Evolutionary conservation across 92 coral and sea anemone genomes (phyloP).

Genomic region (Palythoa grandiflora): DNA sequence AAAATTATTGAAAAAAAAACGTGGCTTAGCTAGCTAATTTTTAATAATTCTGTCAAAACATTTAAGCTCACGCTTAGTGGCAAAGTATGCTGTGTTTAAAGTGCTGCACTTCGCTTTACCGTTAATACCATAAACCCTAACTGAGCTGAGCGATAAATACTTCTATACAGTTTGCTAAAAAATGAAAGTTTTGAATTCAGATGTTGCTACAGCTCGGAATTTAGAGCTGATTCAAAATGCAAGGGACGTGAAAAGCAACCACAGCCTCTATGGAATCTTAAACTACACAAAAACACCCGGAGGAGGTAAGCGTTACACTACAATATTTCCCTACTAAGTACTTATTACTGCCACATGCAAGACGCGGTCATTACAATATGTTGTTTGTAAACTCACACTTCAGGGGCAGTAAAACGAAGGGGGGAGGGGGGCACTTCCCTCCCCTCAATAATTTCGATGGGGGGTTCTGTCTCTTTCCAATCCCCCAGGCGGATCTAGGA

Average conservation of each 20-base stretch:
- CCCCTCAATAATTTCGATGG: too few species aligned
- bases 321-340: neutral
- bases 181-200: slow-evolving; percentile 33
- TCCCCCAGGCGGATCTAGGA: too few species aligned
- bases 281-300: slow-evolving; percentile 95
- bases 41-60: too few species aligned
- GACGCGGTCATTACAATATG: neutral
- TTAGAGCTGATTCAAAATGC: slow-evolving; percentile 92
- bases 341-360: neutral
- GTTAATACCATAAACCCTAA: too few species aligned
- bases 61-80: too few species aligned
- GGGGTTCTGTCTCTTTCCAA: too few species aligned
- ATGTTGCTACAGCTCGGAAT: slow-evolving; percentile 91
- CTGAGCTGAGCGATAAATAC: neutral
- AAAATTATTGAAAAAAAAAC: too few species aligned
- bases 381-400: neutral
- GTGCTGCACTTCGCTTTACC: too few species aligned
- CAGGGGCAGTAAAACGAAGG: too few species aligned
- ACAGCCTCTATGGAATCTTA: slow-evolving; percentile 89
- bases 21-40: too few species aligned
- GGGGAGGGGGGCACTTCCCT: too few species aligned
- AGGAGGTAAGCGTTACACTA: slow-evolving; percentile 71
- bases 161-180: neutral
- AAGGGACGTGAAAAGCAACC: slow-evolving; percentile 90
- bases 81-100: too few species aligned